These are phyloP conservation scores for Muscina levida DNA, from an alignment of 2,888 invertebrate genomes.

Conservation along the genomic window DNA sequence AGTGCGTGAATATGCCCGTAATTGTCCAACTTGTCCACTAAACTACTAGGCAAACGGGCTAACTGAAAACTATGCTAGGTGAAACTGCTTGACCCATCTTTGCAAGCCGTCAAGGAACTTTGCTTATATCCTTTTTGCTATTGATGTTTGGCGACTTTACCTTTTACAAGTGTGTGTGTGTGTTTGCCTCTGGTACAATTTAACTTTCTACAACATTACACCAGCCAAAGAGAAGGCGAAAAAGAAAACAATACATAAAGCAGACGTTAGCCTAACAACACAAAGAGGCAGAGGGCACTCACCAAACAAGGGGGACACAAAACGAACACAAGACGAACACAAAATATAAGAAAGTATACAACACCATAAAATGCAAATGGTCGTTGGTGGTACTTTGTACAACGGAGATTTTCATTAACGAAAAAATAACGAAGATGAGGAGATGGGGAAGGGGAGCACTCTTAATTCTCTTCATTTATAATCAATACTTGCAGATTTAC, in stretches of 20 bases:
- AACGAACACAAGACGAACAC: conserved; percentile 15
- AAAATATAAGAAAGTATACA: conserved; percentile 18
- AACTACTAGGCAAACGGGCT: neutral
- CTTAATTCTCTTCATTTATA: conserved; percentile 13
- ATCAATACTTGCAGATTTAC: neutral
- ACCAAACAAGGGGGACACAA: neutral
- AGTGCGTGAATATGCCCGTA: too few relatives aligned
- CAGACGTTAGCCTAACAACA: conserved; percentile 24
- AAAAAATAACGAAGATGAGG: neutral
- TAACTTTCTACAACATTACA: conserved; percentile 20
- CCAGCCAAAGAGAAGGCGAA: neutral
- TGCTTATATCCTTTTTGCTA: too few relatives aligned
- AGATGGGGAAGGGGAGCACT: neutral
- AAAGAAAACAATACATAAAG: conserved; percentile 7
- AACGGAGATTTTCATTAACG: neutral
- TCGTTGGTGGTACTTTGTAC: conserved; percentile 9
- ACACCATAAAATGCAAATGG: conserved; percentile 22
- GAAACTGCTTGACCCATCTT: too few relatives aligned
- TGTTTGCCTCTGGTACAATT: neutral
- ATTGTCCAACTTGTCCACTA: too few relatives aligned
- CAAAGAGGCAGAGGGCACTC: neutral
- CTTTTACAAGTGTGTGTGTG: too few relatives aligned
- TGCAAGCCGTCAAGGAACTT: too few relatives aligned
- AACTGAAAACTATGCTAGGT: too few relatives aligned
- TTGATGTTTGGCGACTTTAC: too few relatives aligned